Evolutionary conservation across 2,797 vertebrate species (phyloP).

Genomic region (Lates japonicus): DNA sequence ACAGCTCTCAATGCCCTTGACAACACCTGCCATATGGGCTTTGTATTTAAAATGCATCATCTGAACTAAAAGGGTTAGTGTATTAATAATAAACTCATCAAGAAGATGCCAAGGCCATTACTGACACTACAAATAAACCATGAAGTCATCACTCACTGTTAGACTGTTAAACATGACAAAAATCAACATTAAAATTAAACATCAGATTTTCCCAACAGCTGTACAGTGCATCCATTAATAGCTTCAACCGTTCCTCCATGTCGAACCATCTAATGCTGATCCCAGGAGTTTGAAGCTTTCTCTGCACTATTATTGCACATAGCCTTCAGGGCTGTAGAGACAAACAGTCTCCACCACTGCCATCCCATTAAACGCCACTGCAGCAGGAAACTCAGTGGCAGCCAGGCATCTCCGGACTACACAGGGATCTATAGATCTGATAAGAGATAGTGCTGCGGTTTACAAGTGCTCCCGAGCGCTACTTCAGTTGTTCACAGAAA

Average conservation of each 20-base stretch:
- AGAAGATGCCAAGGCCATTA: constrained; percentile 28
- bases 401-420: constrained; percentile 39
- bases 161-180: constrained; percentile 34
- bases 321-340: constrained; percentile 53
- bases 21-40: constrained; percentile 19
- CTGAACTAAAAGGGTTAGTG: constrained; percentile 40
- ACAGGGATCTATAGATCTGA: constrained; percentile 70
- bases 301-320: constrained; percentile 16
- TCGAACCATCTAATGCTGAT: constrained; percentile 4
- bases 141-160: constrained; percentile 19
- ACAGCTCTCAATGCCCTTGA: constrained; percentile 22
- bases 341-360: constrained; percentile 27
- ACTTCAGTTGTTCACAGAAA: constrained; percentile 43
- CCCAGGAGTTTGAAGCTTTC: constrained; percentile 28
- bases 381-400: constrained; percentile 59
- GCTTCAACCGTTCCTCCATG: not conserved
- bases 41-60: constrained; percentile 57
- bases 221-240: constrained; percentile 11
- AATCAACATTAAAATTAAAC: constrained; percentile 43
- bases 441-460: constrained; percentile 61
- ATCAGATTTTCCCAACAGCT: constrained; percentile 9
- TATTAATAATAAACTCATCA: constrained; percentile 44
- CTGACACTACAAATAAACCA: constrained; percentile 37
- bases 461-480: constrained; percentile 42
- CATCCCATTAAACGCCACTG: constrained; percentile 65